Evolutionary conservation across 2,797 vertebrate genomes (phyloP).

Genomic region (Pseudomugil tenellus): DNA sequence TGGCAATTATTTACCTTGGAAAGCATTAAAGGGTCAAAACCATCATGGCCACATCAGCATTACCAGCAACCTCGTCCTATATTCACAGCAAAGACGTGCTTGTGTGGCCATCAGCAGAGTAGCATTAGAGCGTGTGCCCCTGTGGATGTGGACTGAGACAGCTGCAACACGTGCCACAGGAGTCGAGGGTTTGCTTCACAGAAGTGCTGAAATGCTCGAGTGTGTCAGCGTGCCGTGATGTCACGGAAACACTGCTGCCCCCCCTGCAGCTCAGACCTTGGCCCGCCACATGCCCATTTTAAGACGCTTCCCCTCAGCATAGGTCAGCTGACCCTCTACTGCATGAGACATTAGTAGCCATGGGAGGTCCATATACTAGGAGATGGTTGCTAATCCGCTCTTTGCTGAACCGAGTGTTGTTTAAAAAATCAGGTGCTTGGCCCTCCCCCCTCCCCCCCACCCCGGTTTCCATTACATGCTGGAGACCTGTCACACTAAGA

Average conservation of each 20-base stretch:
- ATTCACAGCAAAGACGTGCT: conserved; percentile 16
- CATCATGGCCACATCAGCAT: background rate
- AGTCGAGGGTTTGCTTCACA: conserved; percentile 20
- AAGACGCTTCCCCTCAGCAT: conserved; percentile 73
- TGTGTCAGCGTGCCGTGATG: conserved; percentile 60
- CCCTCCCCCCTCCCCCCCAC: too few relatives aligned
- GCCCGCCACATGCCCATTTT: conserved; percentile 72
- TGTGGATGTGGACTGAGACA: conserved; percentile 30
- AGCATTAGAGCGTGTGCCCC: conserved; percentile 21
- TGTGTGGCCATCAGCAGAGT: conserved; percentile 14
- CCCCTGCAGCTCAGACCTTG: conserved; percentile 38
- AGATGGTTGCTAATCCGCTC: conserved; percentile 63
- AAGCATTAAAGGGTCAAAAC: conserved; percentile 1
- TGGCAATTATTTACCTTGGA: background rate
- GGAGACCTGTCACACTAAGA: background rate
- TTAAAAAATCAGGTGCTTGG: background rate
- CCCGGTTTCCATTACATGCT: conserved; percentile 41
- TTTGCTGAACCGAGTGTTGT: conserved; percentile 39
- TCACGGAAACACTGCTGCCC: conserved; percentile 79
- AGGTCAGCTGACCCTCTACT: conserved; percentile 56
- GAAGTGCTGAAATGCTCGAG: conserved; percentile 35
- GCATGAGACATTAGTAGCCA: conserved; percentile 44
- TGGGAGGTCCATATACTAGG: conserved; percentile 53
- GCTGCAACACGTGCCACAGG: conserved; percentile 57
- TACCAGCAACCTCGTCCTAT: conserved; percentile 4